Percentiles rank a stretch among this genome's conserved stretches.
These are phyloP conservation scores for Aurelia aurita DNA, from an alignment of 30 jellyfish, hydroid and myxozoan genomes.

Conservation along the genomic window DNA sequence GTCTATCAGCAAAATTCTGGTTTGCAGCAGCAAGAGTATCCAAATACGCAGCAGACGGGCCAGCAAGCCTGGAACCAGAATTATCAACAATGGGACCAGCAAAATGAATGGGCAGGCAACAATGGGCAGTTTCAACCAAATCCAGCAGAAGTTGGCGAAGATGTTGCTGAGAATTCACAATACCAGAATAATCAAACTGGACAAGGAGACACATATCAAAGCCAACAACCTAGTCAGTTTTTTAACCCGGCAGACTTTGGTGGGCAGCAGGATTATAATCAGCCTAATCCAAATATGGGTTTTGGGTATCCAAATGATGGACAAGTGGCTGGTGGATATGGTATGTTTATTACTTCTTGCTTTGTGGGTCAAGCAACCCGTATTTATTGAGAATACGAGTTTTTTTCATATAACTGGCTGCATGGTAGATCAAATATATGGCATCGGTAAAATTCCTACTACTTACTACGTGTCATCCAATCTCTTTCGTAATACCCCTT, in stretches of 20 bases:
- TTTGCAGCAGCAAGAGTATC: not conserved
- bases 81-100: not conserved
- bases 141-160: not conserved
- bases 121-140: constrained; percentile 3
- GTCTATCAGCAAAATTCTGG: not conserved
- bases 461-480: too few relatives aligned
- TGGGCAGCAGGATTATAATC: too few relatives aligned
- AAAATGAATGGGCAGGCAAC: constrained; percentile 3
- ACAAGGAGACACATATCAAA: not conserved
- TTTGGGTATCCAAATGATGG: too few relatives aligned
- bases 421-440: too few relatives aligned
- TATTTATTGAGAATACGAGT: too few relatives aligned
- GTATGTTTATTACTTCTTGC: too few relatives aligned
- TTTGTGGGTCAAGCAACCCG: too few relatives aligned
- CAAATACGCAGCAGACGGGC: not conserved
- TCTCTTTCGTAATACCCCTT: too few relatives aligned
- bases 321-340: too few relatives aligned
- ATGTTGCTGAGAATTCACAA: not conserved
- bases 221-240: constrained; percentile 36
- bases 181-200: not conserved
- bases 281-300: too few relatives aligned
- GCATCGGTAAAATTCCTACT: too few relatives aligned
- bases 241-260: constrained; percentile 38
- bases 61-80: constrained; percentile 5
- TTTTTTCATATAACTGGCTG: too few relatives aligned